phyloP scores from a whole-genome alignment of 1,140 invertebrate species.

The Drosophila arawakana region DNA sequence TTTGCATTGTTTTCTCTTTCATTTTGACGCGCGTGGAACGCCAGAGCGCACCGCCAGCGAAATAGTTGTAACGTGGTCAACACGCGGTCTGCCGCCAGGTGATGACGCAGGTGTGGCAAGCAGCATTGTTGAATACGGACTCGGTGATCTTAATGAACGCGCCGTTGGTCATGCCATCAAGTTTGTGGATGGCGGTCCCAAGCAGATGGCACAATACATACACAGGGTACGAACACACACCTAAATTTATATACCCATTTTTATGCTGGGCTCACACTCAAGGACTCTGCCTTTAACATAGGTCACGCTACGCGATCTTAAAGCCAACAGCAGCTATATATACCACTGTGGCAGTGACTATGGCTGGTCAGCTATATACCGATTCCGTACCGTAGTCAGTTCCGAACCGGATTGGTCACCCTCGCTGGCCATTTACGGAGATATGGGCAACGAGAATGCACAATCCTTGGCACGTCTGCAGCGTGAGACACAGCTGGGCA shows the following conservation, averaged over 20 bases:
- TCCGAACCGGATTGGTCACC: slow-evolving; percentile 89
- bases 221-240: slow-evolving; percentile 87
- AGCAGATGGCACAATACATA: slow-evolving; percentile 91
- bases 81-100: slow-evolving; percentile 89
- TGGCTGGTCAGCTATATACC: slow-evolving; percentile 93
- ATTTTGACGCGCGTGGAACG: slow-evolving; percentile 15
- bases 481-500: slow-evolving; percentile 90
- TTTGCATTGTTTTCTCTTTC: slow-evolving; percentile 59
- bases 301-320: slow-evolving; percentile 87
- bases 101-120: slow-evolving; percentile 92
- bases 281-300: slow-evolving; percentile 30
- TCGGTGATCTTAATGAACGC: slow-evolving; percentile 86
- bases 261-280: not conserved
- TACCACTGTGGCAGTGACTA: slow-evolving; percentile 93
- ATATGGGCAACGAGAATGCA: slow-evolving; percentile 96
- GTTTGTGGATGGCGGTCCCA: slow-evolving; percentile 92
- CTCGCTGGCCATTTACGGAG: slow-evolving; percentile 94
- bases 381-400: slow-evolving; percentile 88
- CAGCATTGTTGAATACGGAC: slow-evolving; percentile 78
- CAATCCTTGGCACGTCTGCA: slow-evolving; percentile 92
- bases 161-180: slow-evolving; percentile 87
- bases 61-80: slow-evolving; percentile 96
- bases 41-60: slow-evolving; percentile 85
- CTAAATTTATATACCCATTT: not conserved
- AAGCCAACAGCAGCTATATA: slow-evolving; percentile 88